Base-by-base conservation (phyloP, 2,888 invertebrate genomes). In the Strigamia crassipes region DNA sequence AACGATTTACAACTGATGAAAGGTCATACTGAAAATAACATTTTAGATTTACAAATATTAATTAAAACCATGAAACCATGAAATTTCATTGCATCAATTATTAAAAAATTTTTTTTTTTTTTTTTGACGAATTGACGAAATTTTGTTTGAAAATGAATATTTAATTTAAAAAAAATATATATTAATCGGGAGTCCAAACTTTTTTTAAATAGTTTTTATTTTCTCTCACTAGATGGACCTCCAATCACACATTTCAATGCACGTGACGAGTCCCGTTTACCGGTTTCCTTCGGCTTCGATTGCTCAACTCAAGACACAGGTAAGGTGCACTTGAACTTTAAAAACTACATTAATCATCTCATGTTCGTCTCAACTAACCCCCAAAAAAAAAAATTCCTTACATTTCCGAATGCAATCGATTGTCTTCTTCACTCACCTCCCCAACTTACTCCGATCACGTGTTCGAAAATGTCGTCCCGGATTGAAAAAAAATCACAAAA, bases 211-310 rank as follows among this genome's bases (percentile, higher is more conserved):
- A 46, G n/a, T 46, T 61, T 73, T 31, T 27, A 31, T 73, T 31
- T 73, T 12, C 73, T 73, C 13, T 31, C 73, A n/a, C 73, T 73
- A 73, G 73, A 73, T 73, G 73, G 73, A 27, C 73, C 8, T n/a
- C 27, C 31, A 27, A 15, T 73, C 73, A 73, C 31, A 73, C 56
- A 56, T n/a, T 18, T n/a, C 15, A 18, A 21, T n/a, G 8, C 27
- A 31, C 10, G 31, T 73, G 27, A 27, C 31, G 73, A 27, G 73
- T 73, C 73, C 15, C 31, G 27, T 12, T 73, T 27, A 4, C 31
- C 13, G 3, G 73, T 27, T 5, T 73, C 10, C n/a, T 18, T 56
- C 18, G 56, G 73, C 27, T 31, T 27, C 31, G 73, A 15, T 46
- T 46, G 15, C n/a, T 56, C 56, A 56, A 5, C 18, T 56, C 56